Base-by-base conservation (phyloP, 2,797 vertebrate species). In the Spinus olivaceus region DNA sequence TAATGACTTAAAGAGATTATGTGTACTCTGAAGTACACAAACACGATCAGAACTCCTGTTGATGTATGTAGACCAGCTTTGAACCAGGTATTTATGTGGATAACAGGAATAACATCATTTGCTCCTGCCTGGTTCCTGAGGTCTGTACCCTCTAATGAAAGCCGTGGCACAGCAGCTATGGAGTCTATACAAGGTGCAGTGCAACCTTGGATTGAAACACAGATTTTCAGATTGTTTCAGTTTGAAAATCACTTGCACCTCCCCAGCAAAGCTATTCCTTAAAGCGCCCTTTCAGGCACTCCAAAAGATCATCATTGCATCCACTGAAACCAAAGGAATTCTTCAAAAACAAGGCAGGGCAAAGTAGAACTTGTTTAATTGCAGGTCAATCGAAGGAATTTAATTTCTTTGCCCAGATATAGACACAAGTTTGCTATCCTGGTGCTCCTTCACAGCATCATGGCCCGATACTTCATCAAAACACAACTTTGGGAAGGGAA, bases 1-100 rank as follows among this genome's bases (percentile, higher is more conserved):
- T 3, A 22, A 63, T 14, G n/a, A 2, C 3, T 86, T 86, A n/a
- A 61, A 37, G 57, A 63, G 27, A 50, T 64, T 32, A 12, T 24
- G 13, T 22, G 12, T 71, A 44, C 25, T 81, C 35, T 12, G 7
- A 9, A 54, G 17, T 23, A 71, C 0, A 59, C 8, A 65, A 84
- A 67, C 10, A 46, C 0, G 0, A 63, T 33, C n/a, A 70, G 44
- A 66, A 33, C 30, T 74, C 57, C 10, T 44, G 19, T 3, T 61
- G 23, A 35, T 50, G 6, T 37, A 6, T 16, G 15, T 14, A 33
- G 27, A 41, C 39, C 14, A 32, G 23, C 42, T 57, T 73, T 70
- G 79, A 69, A 61, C 10, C 24, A 61, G 18, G 5, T 44, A 17
- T 61, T 56, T 53, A 14, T 7, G 35, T 3, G 22, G 20, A 39